Conservation (phyloP, 2,888 invertebrate genomes). For the Spodoptera picta region DNA sequence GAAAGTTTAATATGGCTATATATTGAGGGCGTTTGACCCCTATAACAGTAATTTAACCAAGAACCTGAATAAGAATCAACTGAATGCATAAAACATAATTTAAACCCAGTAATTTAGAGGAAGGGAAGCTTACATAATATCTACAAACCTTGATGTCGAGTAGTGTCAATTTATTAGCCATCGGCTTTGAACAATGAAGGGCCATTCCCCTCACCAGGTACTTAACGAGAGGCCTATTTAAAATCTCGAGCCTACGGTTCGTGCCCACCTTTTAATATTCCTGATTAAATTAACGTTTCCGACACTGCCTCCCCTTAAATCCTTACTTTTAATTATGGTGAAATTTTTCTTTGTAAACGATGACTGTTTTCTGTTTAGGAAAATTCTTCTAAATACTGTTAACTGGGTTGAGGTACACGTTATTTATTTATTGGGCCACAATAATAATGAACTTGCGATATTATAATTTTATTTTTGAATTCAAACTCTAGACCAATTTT, state of each 20-base stretch:
- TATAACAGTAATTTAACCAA: no score
- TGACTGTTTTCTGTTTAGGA: constrained; percentile 15
- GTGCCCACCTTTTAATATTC: constrained; percentile 56
- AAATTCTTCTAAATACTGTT: constrained; percentile 13
- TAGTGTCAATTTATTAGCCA: constrained; percentile 45
- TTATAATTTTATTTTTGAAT: neutral
- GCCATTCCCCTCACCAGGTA: constrained; percentile 23
- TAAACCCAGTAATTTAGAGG: no score
- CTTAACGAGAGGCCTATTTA: constrained; percentile 47
- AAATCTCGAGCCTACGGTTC: constrained; percentile 52
- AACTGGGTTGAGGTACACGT: neutral
- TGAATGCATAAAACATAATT: no score
- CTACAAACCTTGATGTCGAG: constrained; percentile 10
- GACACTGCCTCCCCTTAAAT: constrained; percentile 31
- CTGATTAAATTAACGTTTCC: constrained; percentile 54
- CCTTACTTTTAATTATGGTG: constrained; percentile 46
- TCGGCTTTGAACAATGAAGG: constrained; percentile 44
- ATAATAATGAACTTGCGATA: neutral
- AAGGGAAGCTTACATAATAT: no score
- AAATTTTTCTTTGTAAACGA: constrained; percentile 28
- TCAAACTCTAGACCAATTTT: neutral
- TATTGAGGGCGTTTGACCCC: no score
- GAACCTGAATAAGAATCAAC: no score
- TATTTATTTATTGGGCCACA: no score
- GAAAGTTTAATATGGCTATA: no score